Base-by-base conservation (phyloP, 2,797 vertebrate species). In the Sparus aurata region DNA sequence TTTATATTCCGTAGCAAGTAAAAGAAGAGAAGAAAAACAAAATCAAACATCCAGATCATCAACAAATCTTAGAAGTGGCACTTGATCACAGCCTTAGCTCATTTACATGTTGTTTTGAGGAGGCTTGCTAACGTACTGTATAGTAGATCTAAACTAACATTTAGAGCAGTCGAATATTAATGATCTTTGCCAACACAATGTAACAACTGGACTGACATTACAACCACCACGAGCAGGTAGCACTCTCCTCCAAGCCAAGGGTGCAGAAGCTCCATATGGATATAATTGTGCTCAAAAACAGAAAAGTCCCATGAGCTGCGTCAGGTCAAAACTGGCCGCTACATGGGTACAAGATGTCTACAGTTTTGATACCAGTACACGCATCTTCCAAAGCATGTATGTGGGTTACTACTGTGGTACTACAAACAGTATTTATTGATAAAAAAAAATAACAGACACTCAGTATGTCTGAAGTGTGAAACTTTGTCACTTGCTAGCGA, bases 401-500 rank as follows among this genome's bases (percentile, higher is more conserved):
- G n/a, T 65, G 27, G 58, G 10, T 30, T 34, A 27, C 58, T 57
- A 58, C 2, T 73, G 64, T 47, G 53, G 60, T 41, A 38, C 20
- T 58, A 74, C 16, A 75, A 62, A 63, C 0, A 0, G 22, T 8
- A 41, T 38, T 70, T 55, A 57, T 54, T 20, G 12, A 27, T 11
- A 72, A 67, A 60, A 69, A 72, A 67, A 60, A 69, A 45, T 5
- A 68, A 38, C 8, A 52, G 18, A 69, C 57, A 22, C 64, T 71
- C 25, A 7, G 53, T 67, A 62, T 55, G 66, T 81, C 84, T 43
- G 43, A 88, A 62, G 47, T 47, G 59, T 75, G 80, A 72, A 75
- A 73, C 73, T 85, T 60, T 78, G 58, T 84, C 76, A 74, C 82
- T 77, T 55, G 57, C 76, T 77, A 74, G 69, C 52, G 55, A 87